Evolutionary conservation across 2,113 vertebrate genomes (phyloP).

Genomic region (Tragelaphus scriptus): DNA sequence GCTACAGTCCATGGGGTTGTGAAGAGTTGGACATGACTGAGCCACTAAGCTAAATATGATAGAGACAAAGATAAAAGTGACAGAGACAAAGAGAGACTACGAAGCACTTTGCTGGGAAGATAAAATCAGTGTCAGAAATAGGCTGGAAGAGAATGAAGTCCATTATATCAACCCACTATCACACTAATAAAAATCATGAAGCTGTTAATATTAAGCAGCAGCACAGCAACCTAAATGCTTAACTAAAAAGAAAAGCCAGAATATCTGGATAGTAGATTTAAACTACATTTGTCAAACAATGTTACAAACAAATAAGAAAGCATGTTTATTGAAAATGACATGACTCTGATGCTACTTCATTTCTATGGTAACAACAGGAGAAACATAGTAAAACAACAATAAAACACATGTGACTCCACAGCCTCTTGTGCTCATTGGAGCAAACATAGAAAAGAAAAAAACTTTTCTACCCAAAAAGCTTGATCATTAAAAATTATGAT

Average conservation of each 20-base stretch:
- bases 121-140: background rate
- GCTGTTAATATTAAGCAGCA: background rate
- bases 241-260: background rate
- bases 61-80: background rate
- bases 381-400: background rate
- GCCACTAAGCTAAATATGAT: background rate
- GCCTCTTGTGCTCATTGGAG: background rate
- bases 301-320: background rate
- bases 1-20: background rate
- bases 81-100: background rate
- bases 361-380: background rate
- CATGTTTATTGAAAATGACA: background rate
- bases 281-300: background rate
- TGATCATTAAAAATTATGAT: background rate
- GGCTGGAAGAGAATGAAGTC: background rate
- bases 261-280: background rate
- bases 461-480: background rate
- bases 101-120: background rate
- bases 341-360: background rate
- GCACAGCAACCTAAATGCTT: background rate
- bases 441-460: background rate
- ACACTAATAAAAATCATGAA: background rate
- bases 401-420: background rate
- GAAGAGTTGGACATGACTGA: background rate
- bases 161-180: background rate